Percentiles rank a stretch among this genome's conserved stretches.
phyloP scores from a whole-genome alignment of 2,797 vertebrate species.

The Parambassis ranga region DNA sequence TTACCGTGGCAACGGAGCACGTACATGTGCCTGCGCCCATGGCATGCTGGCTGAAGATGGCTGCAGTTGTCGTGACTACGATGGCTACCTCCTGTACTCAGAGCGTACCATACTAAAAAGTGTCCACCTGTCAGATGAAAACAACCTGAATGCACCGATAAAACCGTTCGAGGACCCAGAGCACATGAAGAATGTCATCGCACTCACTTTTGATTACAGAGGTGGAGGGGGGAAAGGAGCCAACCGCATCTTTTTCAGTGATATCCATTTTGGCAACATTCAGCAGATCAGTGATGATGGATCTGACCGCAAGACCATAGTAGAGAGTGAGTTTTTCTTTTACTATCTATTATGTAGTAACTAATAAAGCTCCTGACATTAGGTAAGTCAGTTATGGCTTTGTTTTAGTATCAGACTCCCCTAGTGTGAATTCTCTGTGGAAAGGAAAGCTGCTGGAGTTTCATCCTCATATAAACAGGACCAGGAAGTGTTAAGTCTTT shows the following conservation, averaged over 20 bases:
- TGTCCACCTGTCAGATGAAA: constrained; percentile 95
- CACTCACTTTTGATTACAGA: constrained; percentile 93
- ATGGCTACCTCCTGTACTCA: constrained; percentile 95
- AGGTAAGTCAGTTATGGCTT: constrained; percentile 1
- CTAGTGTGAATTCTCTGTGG: not conserved
- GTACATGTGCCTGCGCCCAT: constrained; percentile 92
- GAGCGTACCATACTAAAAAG: constrained; percentile 98
- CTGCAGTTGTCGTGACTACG: constrained; percentile 89
- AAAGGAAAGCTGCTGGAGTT: constrained; percentile 19
- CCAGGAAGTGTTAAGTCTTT: constrained; percentile 26
- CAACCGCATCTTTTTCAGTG: constrained; percentile 96
- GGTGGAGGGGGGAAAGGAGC: constrained; percentile 87
- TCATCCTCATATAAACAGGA: constrained; percentile 14
- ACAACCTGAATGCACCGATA: constrained; percentile 94
- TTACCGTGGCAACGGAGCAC: constrained; percentile 81
- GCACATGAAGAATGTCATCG: constrained; percentile 98
- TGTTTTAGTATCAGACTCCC: constrained; percentile 3
- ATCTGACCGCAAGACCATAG: constrained; percentile 88
- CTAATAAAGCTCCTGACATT: not conserved
- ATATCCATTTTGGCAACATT: constrained; percentile 99
- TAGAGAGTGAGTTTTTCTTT: constrained; percentile 89
- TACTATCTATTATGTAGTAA: not conserved
- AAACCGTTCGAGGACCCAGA: constrained; percentile 96
- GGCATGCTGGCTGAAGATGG: constrained; percentile 92
- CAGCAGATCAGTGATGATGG: constrained; percentile 95